Percentiles rank a stretch among this genome's conserved stretches.
Evolutionary conservation across 2,113 vertebrate genomes (phyloP).

Genomic region (Gobio gobio): DNA sequence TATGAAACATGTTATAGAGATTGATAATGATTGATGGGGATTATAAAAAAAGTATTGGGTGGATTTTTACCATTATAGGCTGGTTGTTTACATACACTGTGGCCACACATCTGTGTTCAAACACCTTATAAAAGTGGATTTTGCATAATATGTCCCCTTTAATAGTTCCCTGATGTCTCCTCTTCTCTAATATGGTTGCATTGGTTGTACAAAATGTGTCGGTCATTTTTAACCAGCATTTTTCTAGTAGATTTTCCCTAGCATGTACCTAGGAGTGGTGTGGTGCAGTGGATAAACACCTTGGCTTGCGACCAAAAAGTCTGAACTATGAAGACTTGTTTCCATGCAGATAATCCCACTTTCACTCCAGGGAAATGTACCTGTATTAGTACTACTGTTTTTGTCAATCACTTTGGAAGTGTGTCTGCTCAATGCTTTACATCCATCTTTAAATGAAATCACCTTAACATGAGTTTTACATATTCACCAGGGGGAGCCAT

Average conservation of each 20-base stretch:
- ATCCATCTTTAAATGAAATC: neutral
- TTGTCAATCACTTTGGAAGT: neutral
- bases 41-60: no score
- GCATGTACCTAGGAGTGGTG: neutral
- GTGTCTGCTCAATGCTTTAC: neutral
- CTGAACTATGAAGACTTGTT: neutral
- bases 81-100: no score
- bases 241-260: neutral
- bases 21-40: no score
- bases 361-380: neutral
- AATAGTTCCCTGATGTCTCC: neutral
- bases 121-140: no score
- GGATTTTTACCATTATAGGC: no score
- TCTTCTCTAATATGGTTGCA: neutral
- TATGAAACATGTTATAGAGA: no score
- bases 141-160: no score
- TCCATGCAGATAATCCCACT: neutral
- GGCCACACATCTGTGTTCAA: no score
- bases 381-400: neutral
- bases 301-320: neutral
- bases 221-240: neutral
- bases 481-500: constrained; percentile 48
- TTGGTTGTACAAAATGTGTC: neutral
- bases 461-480: neutral
- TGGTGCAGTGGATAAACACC: neutral